A percentile compares a stretch with the other conserved stretches of the same genome.
phyloP scores from a whole-genome alignment of 2,888 invertebrate species.

The Ernsta delagoae region DNA sequence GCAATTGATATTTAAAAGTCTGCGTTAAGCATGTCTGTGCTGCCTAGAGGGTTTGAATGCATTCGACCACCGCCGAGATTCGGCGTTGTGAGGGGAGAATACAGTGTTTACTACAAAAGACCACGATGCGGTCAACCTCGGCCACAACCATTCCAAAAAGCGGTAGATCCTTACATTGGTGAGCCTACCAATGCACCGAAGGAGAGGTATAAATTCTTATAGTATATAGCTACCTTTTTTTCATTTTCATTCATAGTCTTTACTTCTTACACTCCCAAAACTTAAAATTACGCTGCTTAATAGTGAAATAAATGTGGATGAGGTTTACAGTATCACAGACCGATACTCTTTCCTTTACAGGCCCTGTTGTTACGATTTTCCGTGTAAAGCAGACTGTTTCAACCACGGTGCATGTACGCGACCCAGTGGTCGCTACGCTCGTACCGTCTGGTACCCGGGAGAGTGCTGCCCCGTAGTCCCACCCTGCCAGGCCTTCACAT shows the following conservation, averaged over 20 bases:
- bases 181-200: slow-evolving; percentile 66
- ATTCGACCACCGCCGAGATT: slow-evolving; percentile 59
- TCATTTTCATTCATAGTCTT: too few species aligned
- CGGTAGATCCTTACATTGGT: slow-evolving; percentile 55
- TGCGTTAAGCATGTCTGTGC: slow-evolving; percentile 59
- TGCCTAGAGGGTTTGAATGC: slow-evolving; percentile 68
- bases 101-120: slow-evolving; percentile 71
- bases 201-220: slow-evolving; percentile 52
- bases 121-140: slow-evolving; percentile 74
- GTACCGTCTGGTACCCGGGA: slow-evolving; percentile 77
- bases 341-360: slow-evolving; percentile 46
- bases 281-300: too few species aligned
- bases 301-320: too few species aligned
- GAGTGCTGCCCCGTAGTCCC: slow-evolving; percentile 70
- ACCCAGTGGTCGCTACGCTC: slow-evolving; percentile 74
- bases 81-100: slow-evolving; percentile 67
- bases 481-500: slow-evolving; percentile 76
- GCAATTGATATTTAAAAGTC: neutral
- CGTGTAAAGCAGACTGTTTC: slow-evolving; percentile 79
- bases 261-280: too few species aligned
- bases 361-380: slow-evolving; percentile 77
- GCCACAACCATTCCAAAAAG: slow-evolving; percentile 69
- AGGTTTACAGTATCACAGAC: too few species aligned
- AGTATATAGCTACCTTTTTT: too few species aligned
- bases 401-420: slow-evolving; percentile 75